Base-by-base conservation (phyloP, 2,113 vertebrate species). In the Dicaeum eximium region DNA sequence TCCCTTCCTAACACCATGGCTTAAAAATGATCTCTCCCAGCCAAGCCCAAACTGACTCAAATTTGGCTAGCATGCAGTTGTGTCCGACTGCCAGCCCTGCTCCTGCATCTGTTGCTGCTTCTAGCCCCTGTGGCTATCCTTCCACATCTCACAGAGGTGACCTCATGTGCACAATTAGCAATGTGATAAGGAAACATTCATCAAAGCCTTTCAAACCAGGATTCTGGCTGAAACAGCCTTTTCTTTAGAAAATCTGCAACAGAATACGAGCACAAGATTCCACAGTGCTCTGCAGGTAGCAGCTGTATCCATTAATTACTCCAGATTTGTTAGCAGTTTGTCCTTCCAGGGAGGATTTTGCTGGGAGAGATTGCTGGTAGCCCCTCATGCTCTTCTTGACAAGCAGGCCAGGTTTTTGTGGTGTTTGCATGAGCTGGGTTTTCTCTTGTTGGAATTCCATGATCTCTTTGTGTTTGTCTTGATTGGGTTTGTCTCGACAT, bases 361-460 rank as follows among this genome's bases (percentile, higher is more conserved):
- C 85, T 96, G 82, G 79, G 67, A 80, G 60, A 83, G 33, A 73
- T 83, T 7, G 6, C 44, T 22, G 28, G 38, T 56, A 73, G 16
- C 9, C 19, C 16, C 7, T 44, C 37, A 48, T 13, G 67, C 31
- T 92, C 23, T 83, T 40, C 37, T 74, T 4, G 4, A 47, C 28
- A 80, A 83, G 24, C 15, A 23, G 37, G 37, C 40, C 80, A 74
- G 44, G 44, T 60, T 94, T 80, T 88, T 78, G 88, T 94, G 82
- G 60, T 78, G 60, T 91, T 89, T 88, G 82, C 92, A 93, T 69
- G 72, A 92, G n/a, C 85, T 93, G 96, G 48, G 18, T 92, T 96
- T 96, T 90, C 90, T 88, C 94, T 83, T 95, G 80, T 84, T 97
- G 93, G 92, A 96, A 93, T 96, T 97, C 92, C 88, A 75, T 81